Conservation (phyloP, 30 jellyfish, hydroid and myxozoan genomes). For the Pseudorhiza aurosa region DNA sequence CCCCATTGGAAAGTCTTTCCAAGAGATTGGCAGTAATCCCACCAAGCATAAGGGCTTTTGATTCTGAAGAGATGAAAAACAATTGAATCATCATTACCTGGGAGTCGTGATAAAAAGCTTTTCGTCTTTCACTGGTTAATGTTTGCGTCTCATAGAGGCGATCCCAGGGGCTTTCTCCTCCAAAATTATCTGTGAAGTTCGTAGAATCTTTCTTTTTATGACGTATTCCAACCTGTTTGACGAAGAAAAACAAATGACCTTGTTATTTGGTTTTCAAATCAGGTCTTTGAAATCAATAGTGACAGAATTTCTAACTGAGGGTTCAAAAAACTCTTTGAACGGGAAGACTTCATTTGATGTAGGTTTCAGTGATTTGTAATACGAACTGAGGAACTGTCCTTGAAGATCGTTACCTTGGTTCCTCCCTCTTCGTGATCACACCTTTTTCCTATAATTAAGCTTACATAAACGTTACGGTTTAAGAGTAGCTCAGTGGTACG, state of each 20-base stretch:
- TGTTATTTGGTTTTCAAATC: neutral
- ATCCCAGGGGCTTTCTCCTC: slow-evolving; percentile 73
- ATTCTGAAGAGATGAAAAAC: no score
- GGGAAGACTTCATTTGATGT: neutral
- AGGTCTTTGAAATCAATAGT: neutral
- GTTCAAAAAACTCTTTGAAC: neutral
- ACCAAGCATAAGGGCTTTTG: no score
- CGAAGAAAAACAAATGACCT: neutral
- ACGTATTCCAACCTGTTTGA: slow-evolving; percentile 13
- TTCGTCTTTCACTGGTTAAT: slow-evolving; percentile 79
- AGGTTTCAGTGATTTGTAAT: neutral
- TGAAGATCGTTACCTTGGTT: no score
- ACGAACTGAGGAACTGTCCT: no score
- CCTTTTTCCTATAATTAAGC: no score
- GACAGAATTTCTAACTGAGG: neutral
- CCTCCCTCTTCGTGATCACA: no score
- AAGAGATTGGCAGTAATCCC: no score
- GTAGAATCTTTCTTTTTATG: slow-evolving; percentile 18
- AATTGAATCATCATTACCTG: no score
- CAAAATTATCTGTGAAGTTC: neutral
- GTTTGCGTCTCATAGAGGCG: slow-evolving; percentile 84
- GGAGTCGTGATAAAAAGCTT: slow-evolving; percentile 83
- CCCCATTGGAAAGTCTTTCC: no score
- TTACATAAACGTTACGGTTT: no score
- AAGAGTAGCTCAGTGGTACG: no score